Percentiles rank a stretch among this genome's conserved stretches.
phyloP scores from a whole-genome alignment of 2,113 vertebrate genomes.

The Monopterus albus region DNA sequence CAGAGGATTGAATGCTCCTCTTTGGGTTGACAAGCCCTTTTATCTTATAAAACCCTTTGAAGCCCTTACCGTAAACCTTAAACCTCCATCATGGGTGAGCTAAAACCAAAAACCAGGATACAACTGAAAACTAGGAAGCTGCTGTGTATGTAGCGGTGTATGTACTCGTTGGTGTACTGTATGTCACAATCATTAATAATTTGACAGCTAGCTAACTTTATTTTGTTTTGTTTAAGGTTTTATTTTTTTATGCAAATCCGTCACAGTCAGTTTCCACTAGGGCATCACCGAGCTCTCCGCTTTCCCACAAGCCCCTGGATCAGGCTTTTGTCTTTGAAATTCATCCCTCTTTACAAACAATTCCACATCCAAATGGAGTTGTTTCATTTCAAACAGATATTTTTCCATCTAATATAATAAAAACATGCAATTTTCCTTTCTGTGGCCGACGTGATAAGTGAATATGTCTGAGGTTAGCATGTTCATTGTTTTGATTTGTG shows the following conservation, averaged over 20 bases:
- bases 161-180: no score
- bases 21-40: not conserved
- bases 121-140: no score
- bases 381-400: not conserved
- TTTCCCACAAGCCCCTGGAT: conserved; percentile 2
- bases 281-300: not conserved
- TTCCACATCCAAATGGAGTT: not conserved
- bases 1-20: not conserved
- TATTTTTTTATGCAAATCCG: not conserved
- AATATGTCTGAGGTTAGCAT: not conserved
- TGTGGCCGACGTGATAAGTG: not conserved
- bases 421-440: not conserved
- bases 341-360: not conserved
- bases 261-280: not conserved
- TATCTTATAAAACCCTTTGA: not conserved
- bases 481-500: not conserved
- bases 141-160: no score
- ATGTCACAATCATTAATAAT: no score
- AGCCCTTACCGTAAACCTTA: no score
- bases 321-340: not conserved
- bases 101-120: no score
- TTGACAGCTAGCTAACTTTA: not conserved
- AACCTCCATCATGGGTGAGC: no score
- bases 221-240: not conserved
- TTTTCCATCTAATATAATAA: not conserved